Evolutionary conservation across 1,140 invertebrate genomes (phyloP).

Genomic region (Mamestra configurata): DNA sequence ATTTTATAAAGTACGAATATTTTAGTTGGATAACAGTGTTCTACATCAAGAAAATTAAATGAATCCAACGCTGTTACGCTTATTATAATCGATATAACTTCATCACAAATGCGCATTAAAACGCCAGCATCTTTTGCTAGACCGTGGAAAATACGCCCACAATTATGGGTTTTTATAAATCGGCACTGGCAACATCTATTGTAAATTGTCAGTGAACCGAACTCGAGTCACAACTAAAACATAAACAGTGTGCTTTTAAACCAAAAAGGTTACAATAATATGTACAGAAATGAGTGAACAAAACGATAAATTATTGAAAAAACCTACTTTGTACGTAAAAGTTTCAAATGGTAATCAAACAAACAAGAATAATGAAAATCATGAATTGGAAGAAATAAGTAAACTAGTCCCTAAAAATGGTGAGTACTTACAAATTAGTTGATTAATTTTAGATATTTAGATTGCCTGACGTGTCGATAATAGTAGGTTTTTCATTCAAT

Average conservation of each 20-base stretch:
- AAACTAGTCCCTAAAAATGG: slow-evolving; percentile 15
- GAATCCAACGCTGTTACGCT: no score
- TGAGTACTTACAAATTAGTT: not conserved
- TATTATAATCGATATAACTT: no score
- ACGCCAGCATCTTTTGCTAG: not conserved
- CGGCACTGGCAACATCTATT: not conserved
- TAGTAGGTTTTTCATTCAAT: not conserved
- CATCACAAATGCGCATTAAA: not conserved
- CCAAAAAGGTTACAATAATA: slow-evolving; percentile 24
- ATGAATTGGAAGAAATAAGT: slow-evolving; percentile 25
- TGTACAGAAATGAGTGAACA: slow-evolving; percentile 37
- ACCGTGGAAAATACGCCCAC: not conserved
- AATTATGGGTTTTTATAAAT: slow-evolving; percentile 3
- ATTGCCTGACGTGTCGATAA: not conserved
- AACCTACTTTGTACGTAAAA: not conserved
- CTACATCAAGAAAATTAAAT: no score
- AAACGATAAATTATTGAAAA: slow-evolving; percentile 18
- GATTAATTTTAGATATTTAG: not conserved
- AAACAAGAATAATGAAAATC: not conserved
- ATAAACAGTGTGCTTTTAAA: slow-evolving; percentile 30
- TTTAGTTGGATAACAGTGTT: no score
- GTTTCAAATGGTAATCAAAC: slow-evolving; percentile 5
- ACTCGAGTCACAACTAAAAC: slow-evolving; percentile 6
- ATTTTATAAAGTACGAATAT: no score
- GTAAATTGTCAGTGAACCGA: slow-evolving; percentile 4